phyloP scores from a whole-genome alignment of 2,888 invertebrate species.

The Pinctada fucata region DNA sequence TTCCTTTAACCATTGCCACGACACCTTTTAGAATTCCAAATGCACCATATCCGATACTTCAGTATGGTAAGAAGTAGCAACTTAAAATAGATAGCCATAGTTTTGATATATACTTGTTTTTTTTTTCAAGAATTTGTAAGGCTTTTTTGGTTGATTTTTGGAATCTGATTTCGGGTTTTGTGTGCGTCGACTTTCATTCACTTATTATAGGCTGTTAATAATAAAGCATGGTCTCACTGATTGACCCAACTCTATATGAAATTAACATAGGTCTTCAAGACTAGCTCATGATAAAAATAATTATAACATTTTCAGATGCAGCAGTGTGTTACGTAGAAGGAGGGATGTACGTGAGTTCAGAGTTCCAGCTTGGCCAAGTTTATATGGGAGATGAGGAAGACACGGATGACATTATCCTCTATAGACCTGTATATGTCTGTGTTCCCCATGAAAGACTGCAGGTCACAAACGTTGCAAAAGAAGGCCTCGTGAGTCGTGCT shows the following conservation, averaged over 20 bases:
- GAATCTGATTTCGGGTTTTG: too few relatives aligned
- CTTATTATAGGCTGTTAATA: too few relatives aligned
- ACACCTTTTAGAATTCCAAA: constrained; percentile 80
- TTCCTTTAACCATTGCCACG: constrained; percentile 87
- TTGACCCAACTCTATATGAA: too few relatives aligned
- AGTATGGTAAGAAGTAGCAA: constrained; percentile 80
- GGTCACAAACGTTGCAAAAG: constrained; percentile 52
- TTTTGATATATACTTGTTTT: too few relatives aligned
- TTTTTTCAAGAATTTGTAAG: too few relatives aligned
- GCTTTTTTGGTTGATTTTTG: too few relatives aligned
- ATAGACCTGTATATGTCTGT: constrained; percentile 79
- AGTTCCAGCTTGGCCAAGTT: constrained; percentile 87
- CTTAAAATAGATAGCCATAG: too few relatives aligned
- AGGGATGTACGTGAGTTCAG: constrained; percentile 86
- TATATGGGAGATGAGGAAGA: constrained; percentile 83
- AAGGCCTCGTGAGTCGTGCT: constrained; percentile 35
- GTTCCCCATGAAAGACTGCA: constrained; percentile 63
- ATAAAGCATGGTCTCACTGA: too few relatives aligned
- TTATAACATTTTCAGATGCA: constrained; percentile 79
- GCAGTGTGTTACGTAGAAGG: constrained; percentile 86
- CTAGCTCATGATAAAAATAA: too few relatives aligned
- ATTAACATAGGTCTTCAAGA: too few relatives aligned
- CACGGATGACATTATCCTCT: constrained; percentile 81
- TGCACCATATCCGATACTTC: constrained; percentile 77
- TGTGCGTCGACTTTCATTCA: too few relatives aligned